Conservation (phyloP, 2,888 invertebrate genomes). For the Deilephila porcellus region DNA sequence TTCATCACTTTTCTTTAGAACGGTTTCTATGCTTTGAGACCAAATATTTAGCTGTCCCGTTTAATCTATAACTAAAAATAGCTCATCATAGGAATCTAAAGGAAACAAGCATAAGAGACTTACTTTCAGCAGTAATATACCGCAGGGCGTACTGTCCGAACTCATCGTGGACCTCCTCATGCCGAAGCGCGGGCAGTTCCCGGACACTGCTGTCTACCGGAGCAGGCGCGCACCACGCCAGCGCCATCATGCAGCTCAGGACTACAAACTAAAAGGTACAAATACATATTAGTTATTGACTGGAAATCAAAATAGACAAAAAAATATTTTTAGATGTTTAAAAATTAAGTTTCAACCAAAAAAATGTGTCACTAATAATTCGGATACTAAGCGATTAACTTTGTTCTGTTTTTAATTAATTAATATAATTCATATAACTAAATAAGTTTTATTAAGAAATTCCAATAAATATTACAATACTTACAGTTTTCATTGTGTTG, state of each 20-base stretch:
- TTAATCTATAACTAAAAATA: too few species aligned
- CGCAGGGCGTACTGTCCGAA: constrained; percentile 59
- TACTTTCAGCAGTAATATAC: constrained; percentile 62
- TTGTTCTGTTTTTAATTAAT: not conserved
- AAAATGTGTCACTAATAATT: not conserved
- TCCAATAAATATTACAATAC: constrained; percentile 34
- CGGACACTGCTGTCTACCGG: constrained; percentile 39
- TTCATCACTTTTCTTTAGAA: too few species aligned
- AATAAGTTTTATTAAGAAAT: not conserved
- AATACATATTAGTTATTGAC: not conserved
- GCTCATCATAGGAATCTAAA: too few species aligned
- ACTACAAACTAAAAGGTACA: constrained; percentile 46
- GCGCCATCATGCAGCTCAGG: constrained; percentile 48
- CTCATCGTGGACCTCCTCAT: constrained; percentile 61
- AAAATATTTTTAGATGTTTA: too few species aligned
- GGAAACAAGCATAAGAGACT: constrained; percentile 37
- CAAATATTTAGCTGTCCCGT: too few species aligned
- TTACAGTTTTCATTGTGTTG: constrained; percentile 47
- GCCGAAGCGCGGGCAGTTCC: constrained; percentile 53
- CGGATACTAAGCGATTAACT: too few species aligned
- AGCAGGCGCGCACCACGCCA: constrained; percentile 44
- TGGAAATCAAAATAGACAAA: too few species aligned
- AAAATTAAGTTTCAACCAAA: not conserved
- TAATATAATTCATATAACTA: not conserved
- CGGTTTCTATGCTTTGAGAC: too few species aligned